phyloP scores from a whole-genome alignment of 1,140 invertebrate species.

The Aphidius ervi region DNA sequence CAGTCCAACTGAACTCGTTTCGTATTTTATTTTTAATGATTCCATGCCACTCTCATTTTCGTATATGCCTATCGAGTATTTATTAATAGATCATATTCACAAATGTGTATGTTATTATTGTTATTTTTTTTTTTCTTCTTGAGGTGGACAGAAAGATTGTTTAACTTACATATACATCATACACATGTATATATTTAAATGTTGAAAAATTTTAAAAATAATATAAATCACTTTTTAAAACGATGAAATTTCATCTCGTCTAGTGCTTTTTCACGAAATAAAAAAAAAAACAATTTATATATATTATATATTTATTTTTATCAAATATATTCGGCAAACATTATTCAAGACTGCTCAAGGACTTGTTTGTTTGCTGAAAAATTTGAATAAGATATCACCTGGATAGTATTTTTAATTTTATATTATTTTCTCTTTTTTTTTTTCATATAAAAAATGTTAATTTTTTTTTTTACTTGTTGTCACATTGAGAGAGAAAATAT shows the following conservation, averaged over 20 bases:
- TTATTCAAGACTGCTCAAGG: constrained; percentile 19
- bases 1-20: constrained; percentile 15
- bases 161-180: not conserved
- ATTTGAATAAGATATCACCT: not conserved
- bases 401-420: constrained; percentile 12
- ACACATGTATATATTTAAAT: not conserved
- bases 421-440: not conserved
- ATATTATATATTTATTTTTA: constrained; percentile 16
- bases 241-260: constrained; percentile 17
- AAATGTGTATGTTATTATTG: too few relatives aligned
- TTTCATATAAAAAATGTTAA: too few relatives aligned
- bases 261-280: constrained; percentile 13
- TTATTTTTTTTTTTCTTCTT: not conserved
- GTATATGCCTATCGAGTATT: constrained; percentile 2
- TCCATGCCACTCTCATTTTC: not conserved
- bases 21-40: constrained; percentile 23
- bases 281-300: too few relatives aligned
- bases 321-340: constrained; percentile 9
- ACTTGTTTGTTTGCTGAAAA: constrained; percentile 6
- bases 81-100: constrained; percentile 15
- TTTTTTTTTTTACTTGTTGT: too few relatives aligned
- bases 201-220: not conserved
- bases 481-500: too few relatives aligned
- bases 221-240: constrained; percentile 13
- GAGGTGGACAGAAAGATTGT: not conserved